phyloP scores from a whole-genome alignment of 1,140 invertebrate species.

The Procambarus clarkii region DNA sequence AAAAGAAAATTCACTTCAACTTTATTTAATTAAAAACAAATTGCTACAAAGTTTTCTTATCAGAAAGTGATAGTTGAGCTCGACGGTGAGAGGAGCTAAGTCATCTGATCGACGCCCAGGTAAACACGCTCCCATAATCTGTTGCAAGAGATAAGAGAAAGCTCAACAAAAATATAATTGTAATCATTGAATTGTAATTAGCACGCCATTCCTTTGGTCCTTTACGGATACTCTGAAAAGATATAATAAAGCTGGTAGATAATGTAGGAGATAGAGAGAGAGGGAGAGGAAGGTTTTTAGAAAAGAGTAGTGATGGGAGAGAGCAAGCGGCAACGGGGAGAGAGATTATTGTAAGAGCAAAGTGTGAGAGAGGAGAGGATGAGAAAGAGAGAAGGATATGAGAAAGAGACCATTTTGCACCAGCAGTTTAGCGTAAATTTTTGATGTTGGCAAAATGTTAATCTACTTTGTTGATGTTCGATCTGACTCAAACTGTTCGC shows the following conservation, averaged over 20 bases:
- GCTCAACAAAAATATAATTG: not conserved
- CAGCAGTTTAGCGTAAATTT: too few relatives aligned
- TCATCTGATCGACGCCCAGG: not conserved
- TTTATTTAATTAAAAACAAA: too few relatives aligned
- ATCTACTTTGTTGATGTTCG: too few relatives aligned
- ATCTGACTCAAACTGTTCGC: too few relatives aligned
- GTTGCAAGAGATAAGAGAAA: not conserved
- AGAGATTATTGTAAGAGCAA: not conserved
- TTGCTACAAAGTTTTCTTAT: not conserved
- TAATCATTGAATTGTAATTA: not conserved
- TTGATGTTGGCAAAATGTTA: too few relatives aligned
- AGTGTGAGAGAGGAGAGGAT: not conserved
- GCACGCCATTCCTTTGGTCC: not conserved
- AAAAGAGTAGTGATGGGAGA: not conserved
- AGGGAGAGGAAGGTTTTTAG: not conserved
- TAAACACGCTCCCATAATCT: not conserved
- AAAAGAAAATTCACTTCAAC: too few relatives aligned
- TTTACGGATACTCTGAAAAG: not conserved
- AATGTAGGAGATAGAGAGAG: not conserved
- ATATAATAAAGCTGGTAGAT: not conserved
- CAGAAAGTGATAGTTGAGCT: not conserved
- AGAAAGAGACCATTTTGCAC: not conserved
- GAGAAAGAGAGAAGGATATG: not conserved
- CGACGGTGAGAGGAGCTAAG: not conserved
- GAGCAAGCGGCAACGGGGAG: not conserved